phyloP scores from a whole-genome alignment of 2,888 invertebrate genomes.

The Lamproptera curius region DNA sequence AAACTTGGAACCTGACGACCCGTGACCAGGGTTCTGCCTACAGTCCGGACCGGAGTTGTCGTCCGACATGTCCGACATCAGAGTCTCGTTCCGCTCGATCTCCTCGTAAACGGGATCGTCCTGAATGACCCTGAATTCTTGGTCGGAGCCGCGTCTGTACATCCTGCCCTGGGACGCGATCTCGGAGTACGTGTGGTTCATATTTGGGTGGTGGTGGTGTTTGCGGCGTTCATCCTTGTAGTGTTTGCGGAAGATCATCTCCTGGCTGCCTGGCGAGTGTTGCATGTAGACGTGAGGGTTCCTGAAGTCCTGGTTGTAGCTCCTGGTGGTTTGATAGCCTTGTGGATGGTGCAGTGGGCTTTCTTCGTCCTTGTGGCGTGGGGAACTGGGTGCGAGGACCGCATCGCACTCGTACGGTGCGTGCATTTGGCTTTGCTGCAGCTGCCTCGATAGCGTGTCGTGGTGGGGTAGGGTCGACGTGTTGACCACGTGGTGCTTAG shows the following conservation, averaged over 20 bases:
- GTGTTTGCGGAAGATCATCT: slow-evolving; percentile 69
- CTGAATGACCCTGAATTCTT: slow-evolving; percentile 77
- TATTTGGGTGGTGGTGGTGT: slow-evolving; percentile 72
- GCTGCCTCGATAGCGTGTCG: slow-evolving; percentile 74
- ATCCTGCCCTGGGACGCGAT: slow-evolving; percentile 75
- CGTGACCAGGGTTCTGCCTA: slow-evolving; percentile 81
- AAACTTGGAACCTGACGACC: slow-evolving; percentile 80
- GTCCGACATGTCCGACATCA: slow-evolving; percentile 87
- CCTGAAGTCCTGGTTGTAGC: slow-evolving; percentile 70
- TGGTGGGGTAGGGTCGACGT: slow-evolving; percentile 82
- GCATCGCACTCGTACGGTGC: slow-evolving; percentile 75
- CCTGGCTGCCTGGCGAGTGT: slow-evolving; percentile 67
- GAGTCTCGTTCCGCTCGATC: slow-evolving; percentile 85
- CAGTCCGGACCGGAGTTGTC: slow-evolving; percentile 82
- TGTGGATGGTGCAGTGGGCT: slow-evolving; percentile 62
- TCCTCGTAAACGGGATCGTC: slow-evolving; percentile 91
- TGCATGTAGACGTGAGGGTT: slow-evolving; percentile 73
- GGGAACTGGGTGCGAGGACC: slow-evolving; percentile 66
- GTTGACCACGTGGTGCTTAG: slow-evolving; percentile 85
- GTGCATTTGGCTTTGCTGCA: slow-evolving; percentile 73
- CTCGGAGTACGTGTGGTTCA: slow-evolving; percentile 89
- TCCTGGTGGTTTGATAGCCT: slow-evolving; percentile 65
- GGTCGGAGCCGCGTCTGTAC: slow-evolving; percentile 74
- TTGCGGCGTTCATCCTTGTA: slow-evolving; percentile 67
- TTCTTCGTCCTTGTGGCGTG: slow-evolving; percentile 65